Evolutionary conservation across 2,797 vertebrate species (phyloP).

Genomic region (Chaetodon trifasciatus): DNA sequence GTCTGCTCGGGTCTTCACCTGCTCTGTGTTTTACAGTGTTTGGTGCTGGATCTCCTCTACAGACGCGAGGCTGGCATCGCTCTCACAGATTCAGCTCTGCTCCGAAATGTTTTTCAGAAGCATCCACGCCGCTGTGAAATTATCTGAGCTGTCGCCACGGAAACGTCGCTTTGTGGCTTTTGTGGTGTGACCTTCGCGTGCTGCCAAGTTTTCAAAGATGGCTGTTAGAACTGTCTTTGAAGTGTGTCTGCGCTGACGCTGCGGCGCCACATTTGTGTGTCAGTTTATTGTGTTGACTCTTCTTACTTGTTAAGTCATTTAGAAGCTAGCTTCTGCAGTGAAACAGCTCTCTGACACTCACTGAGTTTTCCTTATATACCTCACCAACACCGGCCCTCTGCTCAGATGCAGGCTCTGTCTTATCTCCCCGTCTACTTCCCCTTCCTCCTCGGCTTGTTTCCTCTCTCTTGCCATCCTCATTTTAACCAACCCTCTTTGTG

Average conservation of each 20-base stretch:
- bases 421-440: constrained; percentile 3
- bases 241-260: constrained; percentile 15
- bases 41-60: constrained; percentile 12
- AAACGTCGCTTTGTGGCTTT: constrained; percentile 50
- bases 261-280: background rate
- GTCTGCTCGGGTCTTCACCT: background rate
- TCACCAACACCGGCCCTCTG: background rate
- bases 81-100: background rate
- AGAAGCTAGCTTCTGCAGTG: background rate
- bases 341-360: too few species aligned
- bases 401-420: background rate
- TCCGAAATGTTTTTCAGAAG: constrained; percentile 37
- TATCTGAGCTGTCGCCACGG: constrained; percentile 49
- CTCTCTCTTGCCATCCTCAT: background rate
- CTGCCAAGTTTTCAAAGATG: constrained; percentile 55
- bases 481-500: background rate
- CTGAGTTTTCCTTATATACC: background rate
- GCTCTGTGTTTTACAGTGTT: constrained; percentile 9
- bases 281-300: constrained; percentile 2
- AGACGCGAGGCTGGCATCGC: constrained; percentile 23
- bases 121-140: constrained; percentile 27
- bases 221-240: constrained; percentile 28
- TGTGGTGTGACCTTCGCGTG: constrained; percentile 54
- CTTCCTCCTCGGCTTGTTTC: constrained; percentile 28
- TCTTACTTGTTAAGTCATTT: background rate